A percentile compares a stretch with the other conserved stretches of the same genome.
Conservation (phyloP, 1,140 invertebrate species). For the Hylaeus volcanicus region DNA sequence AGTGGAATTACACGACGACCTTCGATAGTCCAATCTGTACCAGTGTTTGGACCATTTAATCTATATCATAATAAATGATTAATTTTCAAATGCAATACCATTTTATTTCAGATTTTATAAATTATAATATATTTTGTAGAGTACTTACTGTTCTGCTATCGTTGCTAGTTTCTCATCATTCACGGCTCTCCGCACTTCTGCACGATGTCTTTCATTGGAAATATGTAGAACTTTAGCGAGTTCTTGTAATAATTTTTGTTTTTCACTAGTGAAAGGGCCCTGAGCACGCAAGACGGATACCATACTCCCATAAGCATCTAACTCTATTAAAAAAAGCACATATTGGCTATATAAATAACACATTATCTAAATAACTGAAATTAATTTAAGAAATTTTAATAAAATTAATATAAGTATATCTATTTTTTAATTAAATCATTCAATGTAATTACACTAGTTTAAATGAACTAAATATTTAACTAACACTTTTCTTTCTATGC, state of each 20-base stretch:
- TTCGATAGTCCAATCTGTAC: constrained; percentile 92
- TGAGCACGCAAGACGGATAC: constrained; percentile 95
- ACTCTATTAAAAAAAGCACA: constrained; percentile 82
- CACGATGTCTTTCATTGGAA: constrained; percentile 92
- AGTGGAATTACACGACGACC: constrained; percentile 90
- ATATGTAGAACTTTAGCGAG: constrained; percentile 91
- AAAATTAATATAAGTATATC: neutral
- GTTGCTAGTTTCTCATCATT: constrained; percentile 94
- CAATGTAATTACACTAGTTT: too few relatives aligned
- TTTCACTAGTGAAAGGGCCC: constrained; percentile 91
- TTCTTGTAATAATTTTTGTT: constrained; percentile 91
- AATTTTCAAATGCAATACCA: constrained; percentile 46
- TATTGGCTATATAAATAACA: neutral
- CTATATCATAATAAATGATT: constrained; percentile 78
- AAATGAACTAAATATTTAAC: too few relatives aligned
- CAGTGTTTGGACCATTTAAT: constrained; percentile 89
- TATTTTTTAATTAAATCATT: too few relatives aligned
- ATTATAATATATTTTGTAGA: constrained; percentile 34
- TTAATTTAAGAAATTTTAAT: neutral
- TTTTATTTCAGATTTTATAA: constrained; percentile 15
- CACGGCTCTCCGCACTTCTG: constrained; percentile 92
- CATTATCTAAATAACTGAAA: constrained; percentile 7
- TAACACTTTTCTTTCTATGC: neutral
- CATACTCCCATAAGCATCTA: constrained; percentile 94
- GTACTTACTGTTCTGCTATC: constrained; percentile 91